Percentiles rank a stretch among this genome's conserved stretches.
phyloP scores from a whole-genome alignment of 2,888 invertebrate genomes.

The Zootermopsis nevadensis region DNA sequence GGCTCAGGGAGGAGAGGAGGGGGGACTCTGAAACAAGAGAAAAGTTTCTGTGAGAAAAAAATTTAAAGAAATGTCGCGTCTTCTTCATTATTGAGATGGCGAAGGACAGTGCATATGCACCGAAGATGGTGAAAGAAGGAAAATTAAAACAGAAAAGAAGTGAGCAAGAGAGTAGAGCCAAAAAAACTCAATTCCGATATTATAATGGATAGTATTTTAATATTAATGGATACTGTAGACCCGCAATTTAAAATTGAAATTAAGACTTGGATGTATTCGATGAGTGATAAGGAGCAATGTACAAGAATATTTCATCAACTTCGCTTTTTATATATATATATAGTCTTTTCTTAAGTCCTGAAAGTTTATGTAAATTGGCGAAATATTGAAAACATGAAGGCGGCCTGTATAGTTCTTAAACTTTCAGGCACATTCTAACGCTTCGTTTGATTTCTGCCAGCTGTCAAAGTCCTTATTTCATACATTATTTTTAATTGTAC shows the following conservation, averaged over 20 bases:
- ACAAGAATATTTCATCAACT: slow-evolving; percentile 12
- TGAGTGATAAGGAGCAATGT: slow-evolving; percentile 21
- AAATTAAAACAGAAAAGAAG: background rate
- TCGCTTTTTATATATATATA: background rate
- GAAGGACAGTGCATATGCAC: slow-evolving; percentile 1
- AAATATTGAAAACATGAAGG: background rate
- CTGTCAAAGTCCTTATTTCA: too few species aligned
- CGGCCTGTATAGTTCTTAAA: background rate
- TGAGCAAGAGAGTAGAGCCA: background rate
- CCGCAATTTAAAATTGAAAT: slow-evolving; percentile 50
- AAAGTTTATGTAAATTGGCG: background rate
- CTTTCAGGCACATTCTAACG: background rate
- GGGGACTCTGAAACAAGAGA: slow-evolving; percentile 8
- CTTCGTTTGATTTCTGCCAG: background rate
- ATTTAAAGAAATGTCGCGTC: slow-evolving; percentile 31
- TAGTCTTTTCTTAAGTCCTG: background rate
- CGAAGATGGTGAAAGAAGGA: background rate
- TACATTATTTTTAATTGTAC: too few species aligned
- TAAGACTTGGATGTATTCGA: slow-evolving; percentile 38
- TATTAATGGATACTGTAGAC: slow-evolving; percentile 45
- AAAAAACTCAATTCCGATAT: slow-evolving; percentile 11
- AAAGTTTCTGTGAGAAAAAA: slow-evolving; percentile 5
- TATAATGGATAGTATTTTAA: slow-evolving; percentile 47
- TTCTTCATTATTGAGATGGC: slow-evolving; percentile 20
- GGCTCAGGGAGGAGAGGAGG: background rate